Evolutionary conservation across 2,797 vertebrate species (phyloP).

Genomic region (Gymnodraco acuticeps): DNA sequence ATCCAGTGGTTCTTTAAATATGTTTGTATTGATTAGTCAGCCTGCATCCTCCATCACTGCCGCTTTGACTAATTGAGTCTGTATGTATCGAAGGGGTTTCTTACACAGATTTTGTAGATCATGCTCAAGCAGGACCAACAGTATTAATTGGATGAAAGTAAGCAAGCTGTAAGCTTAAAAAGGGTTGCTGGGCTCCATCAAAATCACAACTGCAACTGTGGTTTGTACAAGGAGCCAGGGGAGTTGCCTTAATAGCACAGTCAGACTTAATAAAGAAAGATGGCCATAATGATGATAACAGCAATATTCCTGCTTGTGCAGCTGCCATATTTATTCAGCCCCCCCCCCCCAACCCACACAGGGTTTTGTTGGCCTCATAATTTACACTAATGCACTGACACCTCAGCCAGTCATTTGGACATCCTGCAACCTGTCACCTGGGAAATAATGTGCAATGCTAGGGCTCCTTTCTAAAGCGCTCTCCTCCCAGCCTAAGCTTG

Average conservation of each 20-base stretch:
- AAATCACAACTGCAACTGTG: slow-evolving; percentile 1
- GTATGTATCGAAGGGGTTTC: background rate
- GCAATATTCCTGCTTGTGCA: slow-evolving; percentile 55
- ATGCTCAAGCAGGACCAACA: slow-evolving; percentile 14
- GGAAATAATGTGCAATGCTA: slow-evolving; percentile 60
- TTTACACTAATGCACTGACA: slow-evolving; percentile 72
- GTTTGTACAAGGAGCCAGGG: slow-evolving; percentile 8
- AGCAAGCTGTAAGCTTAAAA: slow-evolving; percentile 2
- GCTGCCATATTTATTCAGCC: slow-evolving; percentile 63
- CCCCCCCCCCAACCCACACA: slow-evolving; percentile 33
- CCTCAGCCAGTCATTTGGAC: slow-evolving; percentile 47
- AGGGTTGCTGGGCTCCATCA: slow-evolving; percentile 35
- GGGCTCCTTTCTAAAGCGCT: slow-evolving; percentile 26
- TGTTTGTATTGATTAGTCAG: slow-evolving; percentile 35
- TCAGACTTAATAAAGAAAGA: slow-evolving; percentile 63
- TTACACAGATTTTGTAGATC: slow-evolving; percentile 21
- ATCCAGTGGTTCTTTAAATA: slow-evolving; percentile 37
- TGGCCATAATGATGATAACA: slow-evolving; percentile 58
- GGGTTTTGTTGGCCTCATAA: slow-evolving; percentile 59
- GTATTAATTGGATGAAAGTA: slow-evolving; percentile 37
- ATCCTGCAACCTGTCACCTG: slow-evolving; percentile 59
- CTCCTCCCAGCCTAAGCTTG: slow-evolving; percentile 1
- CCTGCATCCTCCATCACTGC: slow-evolving; percentile 2
- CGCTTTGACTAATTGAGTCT: slow-evolving; percentile 34
- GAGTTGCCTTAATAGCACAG: slow-evolving; percentile 45